These are phyloP conservation scores for Hycleus cichorii DNA, from an alignment of 1,140 invertebrate genomes.

Conservation along the genomic window DNA sequence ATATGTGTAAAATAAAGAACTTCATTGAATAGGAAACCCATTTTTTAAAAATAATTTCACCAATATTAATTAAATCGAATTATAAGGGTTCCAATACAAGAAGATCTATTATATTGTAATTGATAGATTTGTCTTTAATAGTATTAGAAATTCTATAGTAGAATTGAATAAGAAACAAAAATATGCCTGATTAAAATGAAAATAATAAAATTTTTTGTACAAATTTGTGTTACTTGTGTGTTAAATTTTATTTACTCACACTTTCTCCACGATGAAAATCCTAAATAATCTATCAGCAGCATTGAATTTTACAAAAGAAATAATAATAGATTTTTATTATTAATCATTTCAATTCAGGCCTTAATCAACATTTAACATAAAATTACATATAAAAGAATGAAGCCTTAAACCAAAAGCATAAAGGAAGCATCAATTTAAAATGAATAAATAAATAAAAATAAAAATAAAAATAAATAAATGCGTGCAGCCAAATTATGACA, in stretches of 20 bases:
- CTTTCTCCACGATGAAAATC: constrained; percentile 33
- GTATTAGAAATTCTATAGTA: background rate
- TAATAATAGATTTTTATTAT: background rate
- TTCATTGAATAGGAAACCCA: constrained; percentile 2
- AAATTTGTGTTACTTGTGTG: background rate
- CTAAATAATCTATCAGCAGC: constrained; percentile 27
- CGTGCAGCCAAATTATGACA: constrained; percentile 31
- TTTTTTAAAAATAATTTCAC: no score
- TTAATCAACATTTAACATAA: background rate
- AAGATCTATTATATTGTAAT: background rate
- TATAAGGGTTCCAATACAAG: constrained; percentile 1
- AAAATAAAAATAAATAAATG: constrained; percentile 17
- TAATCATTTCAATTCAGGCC: constrained; percentile 15
- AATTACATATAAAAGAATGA: constrained; percentile 1
- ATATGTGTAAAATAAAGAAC: constrained; percentile 24
- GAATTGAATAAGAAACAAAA: constrained; percentile 8
- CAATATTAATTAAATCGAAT: no score
- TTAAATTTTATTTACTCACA: constrained; percentile 28
- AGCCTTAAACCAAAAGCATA: background rate
- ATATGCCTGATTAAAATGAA: constrained; percentile 26
- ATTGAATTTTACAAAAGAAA: background rate
- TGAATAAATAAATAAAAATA: background rate
- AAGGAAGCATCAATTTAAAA: background rate
- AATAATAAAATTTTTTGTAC: constrained; percentile 7
- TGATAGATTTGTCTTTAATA: background rate